phyloP scores from a whole-genome alignment of 2,113 vertebrate genomes.

The Xiphophorus maculatus region DNA sequence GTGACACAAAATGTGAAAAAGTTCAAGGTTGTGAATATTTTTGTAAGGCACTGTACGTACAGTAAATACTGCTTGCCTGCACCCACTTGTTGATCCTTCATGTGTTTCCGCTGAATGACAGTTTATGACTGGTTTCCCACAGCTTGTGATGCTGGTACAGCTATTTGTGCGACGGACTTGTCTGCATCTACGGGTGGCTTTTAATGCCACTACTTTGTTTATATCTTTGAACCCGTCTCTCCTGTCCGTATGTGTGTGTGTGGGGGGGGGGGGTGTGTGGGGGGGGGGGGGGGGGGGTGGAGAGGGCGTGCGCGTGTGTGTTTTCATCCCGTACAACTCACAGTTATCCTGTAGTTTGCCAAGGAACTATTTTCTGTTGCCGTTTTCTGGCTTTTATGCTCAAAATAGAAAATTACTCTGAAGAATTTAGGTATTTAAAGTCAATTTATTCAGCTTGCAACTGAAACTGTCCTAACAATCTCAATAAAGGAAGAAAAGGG shows the following conservation, averaged over 20 bases:
- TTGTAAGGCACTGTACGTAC: background rate
- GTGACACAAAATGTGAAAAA: background rate
- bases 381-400: background rate
- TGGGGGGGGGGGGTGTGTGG: too few relatives aligned
- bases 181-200: background rate
- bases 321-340: background rate
- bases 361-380: too few relatives aligned
- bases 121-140: background rate
- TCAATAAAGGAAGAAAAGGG: too few relatives aligned
- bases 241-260: too few relatives aligned
- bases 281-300: too few relatives aligned
- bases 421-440: background rate
- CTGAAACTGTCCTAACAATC: background rate
- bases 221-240: background rate
- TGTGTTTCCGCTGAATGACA: background rate
- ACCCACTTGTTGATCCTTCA: background rate
- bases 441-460: background rate
- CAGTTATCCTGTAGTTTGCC: too few relatives aligned
- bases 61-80: background rate
- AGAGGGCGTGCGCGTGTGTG: background rate
- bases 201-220: background rate
- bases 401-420: background rate
- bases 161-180: background rate
- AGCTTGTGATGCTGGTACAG: background rate
- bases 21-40: background rate